Evolutionary conservation across 2,113 vertebrate genomes (phyloP).

Genomic region (Phalacrocorax brasilianus): DNA sequence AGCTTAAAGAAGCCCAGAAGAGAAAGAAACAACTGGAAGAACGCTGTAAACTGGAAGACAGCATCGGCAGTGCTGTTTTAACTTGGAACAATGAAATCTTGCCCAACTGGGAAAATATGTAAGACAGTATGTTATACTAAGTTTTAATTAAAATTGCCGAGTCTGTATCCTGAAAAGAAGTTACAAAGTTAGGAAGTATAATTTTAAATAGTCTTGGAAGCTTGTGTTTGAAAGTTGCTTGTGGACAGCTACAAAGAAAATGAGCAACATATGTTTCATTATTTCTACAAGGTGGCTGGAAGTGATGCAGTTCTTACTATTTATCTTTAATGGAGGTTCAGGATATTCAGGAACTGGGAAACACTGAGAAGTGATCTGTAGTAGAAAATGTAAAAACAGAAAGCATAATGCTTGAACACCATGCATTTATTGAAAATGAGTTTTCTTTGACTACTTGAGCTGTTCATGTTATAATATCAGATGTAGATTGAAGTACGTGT

Average conservation of each 20-base stretch:
- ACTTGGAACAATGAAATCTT: constrained; percentile 92
- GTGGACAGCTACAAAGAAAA: neutral
- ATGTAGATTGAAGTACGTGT: neutral
- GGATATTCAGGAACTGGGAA: neutral
- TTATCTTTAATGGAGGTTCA: neutral
- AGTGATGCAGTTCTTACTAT: neutral
- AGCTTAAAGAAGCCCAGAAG: constrained; percentile 89
- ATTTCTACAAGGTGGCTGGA: neutral
- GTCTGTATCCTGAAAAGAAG: neutral
- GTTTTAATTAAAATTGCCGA: neutral
- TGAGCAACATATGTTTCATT: neutral
- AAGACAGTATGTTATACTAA: constrained; percentile 66
- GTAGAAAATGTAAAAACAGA: neutral
- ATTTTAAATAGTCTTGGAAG: neutral
- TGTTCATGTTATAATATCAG: neutral
- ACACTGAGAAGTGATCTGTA: neutral
- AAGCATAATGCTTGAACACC: neutral
- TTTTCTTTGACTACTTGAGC: neutral
- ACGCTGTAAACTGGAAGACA: constrained; percentile 88
- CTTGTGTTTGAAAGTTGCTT: neutral
- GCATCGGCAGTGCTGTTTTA: constrained; percentile 86
- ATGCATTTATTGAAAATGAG: neutral
- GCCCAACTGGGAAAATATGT: constrained; percentile 91
- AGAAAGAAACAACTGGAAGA: constrained; percentile 88
- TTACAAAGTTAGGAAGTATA: neutral